Percentiles rank a stretch among this genome's conserved stretches.
Evolutionary conservation across 1,140 invertebrate species (phyloP).

Genomic region (Nautilus pompilius): DNA sequence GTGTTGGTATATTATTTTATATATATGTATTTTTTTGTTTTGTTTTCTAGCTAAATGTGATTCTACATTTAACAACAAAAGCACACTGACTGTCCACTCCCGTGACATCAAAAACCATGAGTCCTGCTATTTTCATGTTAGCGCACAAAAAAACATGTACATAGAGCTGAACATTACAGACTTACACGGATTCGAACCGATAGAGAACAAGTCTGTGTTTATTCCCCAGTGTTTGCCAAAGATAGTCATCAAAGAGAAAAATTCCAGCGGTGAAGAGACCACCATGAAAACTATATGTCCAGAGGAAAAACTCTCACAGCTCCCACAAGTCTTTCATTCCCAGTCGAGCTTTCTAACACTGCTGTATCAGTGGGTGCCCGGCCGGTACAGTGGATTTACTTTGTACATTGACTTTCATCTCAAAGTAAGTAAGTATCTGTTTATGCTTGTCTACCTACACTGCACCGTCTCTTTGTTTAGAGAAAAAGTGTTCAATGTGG

Average conservation of each 20-base stretch:
- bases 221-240: neutral
- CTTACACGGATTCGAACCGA: neutral
- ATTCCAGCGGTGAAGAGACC: neutral
- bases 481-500: too few relatives aligned
- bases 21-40: too few relatives aligned
- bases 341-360: neutral
- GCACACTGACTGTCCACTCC: neutral
- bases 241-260: neutral
- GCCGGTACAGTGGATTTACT: neutral
- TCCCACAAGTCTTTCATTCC: slow-evolving; percentile 1
- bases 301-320: neutral
- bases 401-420: slow-evolving; percentile 3
- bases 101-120: neutral
- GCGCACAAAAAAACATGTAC: neutral
- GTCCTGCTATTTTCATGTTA: neutral
- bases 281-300: neutral
- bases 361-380: neutral
- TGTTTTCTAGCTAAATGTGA: neutral
- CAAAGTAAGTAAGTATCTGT: slow-evolving; percentile 4
- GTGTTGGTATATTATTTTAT: too few relatives aligned
- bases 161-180: neutral
- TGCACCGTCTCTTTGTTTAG: too few relatives aligned
- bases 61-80: neutral
- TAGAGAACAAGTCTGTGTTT: neutral
- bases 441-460: too few relatives aligned